phyloP scores from a whole-genome alignment of 2,797 vertebrate genomes.

The Phrynocephalus vlangalii region DNA sequence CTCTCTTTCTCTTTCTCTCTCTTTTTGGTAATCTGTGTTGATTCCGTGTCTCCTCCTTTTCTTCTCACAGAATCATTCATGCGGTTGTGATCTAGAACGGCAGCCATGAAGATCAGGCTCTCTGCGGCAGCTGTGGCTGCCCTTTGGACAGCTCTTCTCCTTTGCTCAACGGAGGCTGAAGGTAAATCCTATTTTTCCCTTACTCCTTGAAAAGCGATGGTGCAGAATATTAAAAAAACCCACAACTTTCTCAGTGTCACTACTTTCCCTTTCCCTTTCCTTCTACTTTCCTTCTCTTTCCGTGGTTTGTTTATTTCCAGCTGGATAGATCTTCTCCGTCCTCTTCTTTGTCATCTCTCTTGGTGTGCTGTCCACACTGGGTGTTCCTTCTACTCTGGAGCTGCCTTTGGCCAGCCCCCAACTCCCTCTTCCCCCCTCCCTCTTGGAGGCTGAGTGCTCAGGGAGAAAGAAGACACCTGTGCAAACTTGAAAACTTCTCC shows the following conservation, averaged over 20 bases:
- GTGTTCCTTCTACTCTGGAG: background rate
- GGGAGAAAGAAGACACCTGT: conserved; percentile 56
- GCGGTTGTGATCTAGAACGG: conserved; percentile 82
- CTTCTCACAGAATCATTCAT: conserved; percentile 86
- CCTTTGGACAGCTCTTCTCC: conserved; percentile 82
- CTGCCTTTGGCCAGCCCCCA: background rate
- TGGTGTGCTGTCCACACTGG: conserved; percentile 82
- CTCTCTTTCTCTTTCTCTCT: background rate
- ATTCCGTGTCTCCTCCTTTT: conserved; percentile 36
- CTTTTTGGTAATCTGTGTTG: background rate
- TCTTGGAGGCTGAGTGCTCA: conserved; percentile 15
- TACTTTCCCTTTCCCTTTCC: conserved; percentile 65
- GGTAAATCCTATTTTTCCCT: conserved; percentile 80
- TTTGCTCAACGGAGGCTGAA: conserved; percentile 89
- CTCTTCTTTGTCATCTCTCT: conserved; percentile 66
- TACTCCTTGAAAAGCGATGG: conserved; percentile 25
- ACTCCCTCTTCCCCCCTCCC: background rate
- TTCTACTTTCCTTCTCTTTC: conserved; percentile 54
- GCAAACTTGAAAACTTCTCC: conserved; percentile 40
- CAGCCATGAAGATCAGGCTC: conserved; percentile 89
- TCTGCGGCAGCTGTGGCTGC: conserved; percentile 81
- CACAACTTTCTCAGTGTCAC: conserved; percentile 44
- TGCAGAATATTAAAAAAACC: conserved; percentile 41
- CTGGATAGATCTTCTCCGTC: conserved; percentile 35
- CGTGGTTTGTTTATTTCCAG: conserved; percentile 63